Evolutionary conservation across 2,113 vertebrate species (phyloP).

Genomic region (Neogobius melanostomus): DNA sequence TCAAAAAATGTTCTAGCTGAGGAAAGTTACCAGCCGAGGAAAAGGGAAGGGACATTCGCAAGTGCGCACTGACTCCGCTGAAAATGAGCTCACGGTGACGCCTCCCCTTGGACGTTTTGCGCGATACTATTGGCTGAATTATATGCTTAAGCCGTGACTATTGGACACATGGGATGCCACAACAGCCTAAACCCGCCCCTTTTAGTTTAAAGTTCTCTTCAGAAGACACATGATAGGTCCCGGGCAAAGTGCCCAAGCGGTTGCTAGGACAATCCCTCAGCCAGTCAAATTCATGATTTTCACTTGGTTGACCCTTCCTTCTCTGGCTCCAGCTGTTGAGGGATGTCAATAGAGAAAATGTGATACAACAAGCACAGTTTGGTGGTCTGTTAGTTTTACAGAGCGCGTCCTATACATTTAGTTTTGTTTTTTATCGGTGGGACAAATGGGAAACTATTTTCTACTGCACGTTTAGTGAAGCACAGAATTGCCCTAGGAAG

Average conservation of each 20-base stretch:
- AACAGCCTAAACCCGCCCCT: conserved; percentile 23
- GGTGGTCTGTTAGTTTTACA: background rate
- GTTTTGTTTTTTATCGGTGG: background rate
- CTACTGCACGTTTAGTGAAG: background rate
- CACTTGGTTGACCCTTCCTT: conserved; percentile 33
- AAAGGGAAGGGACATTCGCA: conserved; percentile 18
- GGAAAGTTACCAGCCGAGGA: conserved; percentile 44
- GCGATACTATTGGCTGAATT: conserved; percentile 59
- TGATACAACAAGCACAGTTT: conserved; percentile 20
- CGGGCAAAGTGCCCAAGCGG: conserved; percentile 68
- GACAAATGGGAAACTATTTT: background rate
- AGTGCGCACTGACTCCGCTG: conserved; percentile 72
- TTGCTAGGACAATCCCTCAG: conserved; percentile 70
- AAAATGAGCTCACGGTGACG: conserved; percentile 32
- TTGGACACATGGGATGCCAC: conserved; percentile 34
- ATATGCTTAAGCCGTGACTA: background rate
- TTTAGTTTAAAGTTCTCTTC: conserved; percentile 74
- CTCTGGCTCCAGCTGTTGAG: conserved; percentile 29
- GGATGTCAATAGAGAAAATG: conserved; percentile 30
- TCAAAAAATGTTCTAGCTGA: background rate
- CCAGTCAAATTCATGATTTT: conserved; percentile 59
- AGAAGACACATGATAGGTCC: conserved; percentile 52
- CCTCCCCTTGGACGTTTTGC: conserved; percentile 6
- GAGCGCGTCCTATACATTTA: background rate
- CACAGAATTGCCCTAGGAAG: background rate